Evolutionary conservation across 2,888 invertebrate species (phyloP), one percentile per base, ranked within the genome.

Genomic region (Xestia sexstrigata): DNA sequence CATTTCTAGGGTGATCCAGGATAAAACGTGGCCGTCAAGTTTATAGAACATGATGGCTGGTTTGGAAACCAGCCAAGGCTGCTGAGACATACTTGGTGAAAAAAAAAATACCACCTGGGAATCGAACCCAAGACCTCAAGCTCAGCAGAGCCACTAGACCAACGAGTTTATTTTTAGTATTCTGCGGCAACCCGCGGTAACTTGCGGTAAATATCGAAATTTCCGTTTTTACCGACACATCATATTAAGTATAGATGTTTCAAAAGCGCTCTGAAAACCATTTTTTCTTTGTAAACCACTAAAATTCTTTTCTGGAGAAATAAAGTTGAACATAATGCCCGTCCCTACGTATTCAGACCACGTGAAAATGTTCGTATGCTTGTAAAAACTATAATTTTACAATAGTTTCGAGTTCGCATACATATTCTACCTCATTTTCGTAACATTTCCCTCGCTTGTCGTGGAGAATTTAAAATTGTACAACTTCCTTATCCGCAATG

Each of bases 301-400:
- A 35, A 65, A 47, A 42, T 23, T 63, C 6, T 35, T 3, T 15
- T 11, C 7, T 62, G 52, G 15, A 15, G n/a, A 15, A 42, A 35
- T 65, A 82, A 58, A 63, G 55, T 47, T n/a, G 15, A 23, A 60
- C 55, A 55, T 69, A 26, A 65, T 26, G 26, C 20, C n/a, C 65
- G 30, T n/a, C 15, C 15, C 5, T n/a, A 49, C 42, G 47, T 67
- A 70, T 81, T 77, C 77, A 23, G 17, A 62, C 6, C 49, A 70
- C 66, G 63, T 60, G 39, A 67, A 74, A 73, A 74, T 68, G 65
- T 73, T 71, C 52, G 49, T 39, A 39, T 47, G 52, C 62, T 75
- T 82, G 68, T 76, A 72, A 79, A 62, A 85, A 85, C 76, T 79
- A 82, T 78, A 76, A 78, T 72, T 80, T 62, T 65, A 66, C 67